phyloP scores from a whole-genome alignment of 1,140 invertebrate genomes.

The Thaumatotibia leucotreta region DNA sequence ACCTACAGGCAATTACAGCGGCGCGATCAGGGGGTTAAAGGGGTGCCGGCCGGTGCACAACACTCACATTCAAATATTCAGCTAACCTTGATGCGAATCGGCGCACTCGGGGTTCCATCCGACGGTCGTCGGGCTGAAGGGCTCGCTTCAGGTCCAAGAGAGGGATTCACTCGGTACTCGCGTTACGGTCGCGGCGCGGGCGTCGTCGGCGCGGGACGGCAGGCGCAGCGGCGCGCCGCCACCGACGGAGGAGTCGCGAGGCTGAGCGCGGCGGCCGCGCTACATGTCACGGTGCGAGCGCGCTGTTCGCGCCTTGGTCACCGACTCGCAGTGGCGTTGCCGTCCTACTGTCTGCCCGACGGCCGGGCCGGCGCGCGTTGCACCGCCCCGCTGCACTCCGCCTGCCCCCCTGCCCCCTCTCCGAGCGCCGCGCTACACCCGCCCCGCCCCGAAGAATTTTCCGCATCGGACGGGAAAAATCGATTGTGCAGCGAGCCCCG shows the following conservation, averaged over 20 bases:
- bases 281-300: slow-evolving; percentile 70
- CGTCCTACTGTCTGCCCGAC: slow-evolving; percentile 68
- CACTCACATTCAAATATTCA: slow-evolving; percentile 71
- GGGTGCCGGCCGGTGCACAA: slow-evolving; percentile 39
- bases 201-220: slow-evolving; percentile 51
- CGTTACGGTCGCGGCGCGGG: slow-evolving; percentile 36
- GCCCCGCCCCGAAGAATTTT: slow-evolving; percentile 68
- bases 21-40: slow-evolving; percentile 53
- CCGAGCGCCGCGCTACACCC: slow-evolving; percentile 48
- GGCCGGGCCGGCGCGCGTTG: slow-evolving; percentile 64
- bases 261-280: slow-evolving; percentile 65
- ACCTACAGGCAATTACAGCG: slow-evolving; percentile 49
- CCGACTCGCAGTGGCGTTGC: slow-evolving; percentile 70
- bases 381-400: slow-evolving; percentile 70
- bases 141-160: slow-evolving; percentile 60
- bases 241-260: slow-evolving; percentile 62
- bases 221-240: slow-evolving; percentile 67
- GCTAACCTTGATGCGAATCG: slow-evolving; percentile 74
- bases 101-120: slow-evolving; percentile 73
- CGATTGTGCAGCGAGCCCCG: slow-evolving; percentile 72
- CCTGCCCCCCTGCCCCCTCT: slow-evolving; percentile 54
- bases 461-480: slow-evolving; percentile 73
- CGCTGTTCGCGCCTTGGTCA: slow-evolving; percentile 66
- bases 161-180: slow-evolving; percentile 41
- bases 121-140: slow-evolving; percentile 64